These are phyloP conservation scores for Cyphomyrmex costatus DNA, from an alignment of 1,140 invertebrate genomes.

Conservation along the genomic window DNA sequence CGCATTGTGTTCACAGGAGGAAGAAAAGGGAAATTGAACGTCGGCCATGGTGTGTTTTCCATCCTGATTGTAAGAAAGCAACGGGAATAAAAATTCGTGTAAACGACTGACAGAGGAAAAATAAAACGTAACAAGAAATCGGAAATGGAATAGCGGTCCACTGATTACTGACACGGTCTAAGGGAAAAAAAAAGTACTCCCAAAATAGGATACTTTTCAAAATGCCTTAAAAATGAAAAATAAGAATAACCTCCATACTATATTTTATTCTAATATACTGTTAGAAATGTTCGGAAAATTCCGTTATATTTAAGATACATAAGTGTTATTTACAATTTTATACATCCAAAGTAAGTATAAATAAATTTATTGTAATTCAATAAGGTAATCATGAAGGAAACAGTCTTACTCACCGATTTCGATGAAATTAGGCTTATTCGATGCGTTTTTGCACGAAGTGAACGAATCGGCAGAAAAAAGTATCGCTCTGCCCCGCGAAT, in stretches of 20 bases:
- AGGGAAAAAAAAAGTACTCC: neutral
- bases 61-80: constrained; percentile 1
- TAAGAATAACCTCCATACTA: neutral
- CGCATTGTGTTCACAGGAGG: constrained; percentile 71
- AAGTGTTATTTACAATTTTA: too few species aligned
- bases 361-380: too few species aligned
- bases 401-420: too few species aligned
- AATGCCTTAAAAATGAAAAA: neutral
- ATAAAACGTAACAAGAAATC: constrained; percentile 15
- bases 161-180: constrained; percentile 14
- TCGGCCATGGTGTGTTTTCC: constrained; percentile 46
- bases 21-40: constrained; percentile 74
- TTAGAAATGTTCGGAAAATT: too few species aligned
- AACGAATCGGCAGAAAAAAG: too few species aligned
- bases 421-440: too few species aligned
- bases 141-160: neutral
- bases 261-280: constrained; percentile 1
- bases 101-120: constrained; percentile 34
- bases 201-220: constrained; percentile 12
- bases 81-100: constrained; percentile 26
- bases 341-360: too few species aligned
- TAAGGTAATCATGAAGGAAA: too few species aligned
- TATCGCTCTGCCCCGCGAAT: too few species aligned
- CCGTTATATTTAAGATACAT: too few species aligned
- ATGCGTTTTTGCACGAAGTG: too few species aligned